A percentile compares a stretch with the other conserved stretches of the same genome.
Conservation (phyloP, 2,797 vertebrate genomes). For the Onychomys torridus region DNA sequence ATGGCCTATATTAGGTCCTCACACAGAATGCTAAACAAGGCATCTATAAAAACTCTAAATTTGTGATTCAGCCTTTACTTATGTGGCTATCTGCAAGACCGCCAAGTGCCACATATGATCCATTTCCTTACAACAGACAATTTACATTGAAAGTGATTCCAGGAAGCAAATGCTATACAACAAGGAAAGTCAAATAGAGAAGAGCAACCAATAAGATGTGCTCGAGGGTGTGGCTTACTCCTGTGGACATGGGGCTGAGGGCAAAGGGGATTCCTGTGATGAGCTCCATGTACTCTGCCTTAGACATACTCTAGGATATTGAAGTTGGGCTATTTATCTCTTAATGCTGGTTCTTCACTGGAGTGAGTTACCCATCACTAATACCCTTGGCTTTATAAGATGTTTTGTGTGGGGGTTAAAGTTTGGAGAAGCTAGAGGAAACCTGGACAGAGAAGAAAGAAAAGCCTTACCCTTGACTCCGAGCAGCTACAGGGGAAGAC, state of each 20-base stretch:
- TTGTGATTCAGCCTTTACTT: neutral
- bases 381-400: neutral
- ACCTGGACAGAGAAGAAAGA: neutral
- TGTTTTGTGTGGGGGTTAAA: neutral
- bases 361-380: neutral
- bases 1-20: neutral
- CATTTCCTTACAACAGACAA: neutral
- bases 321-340: neutral
- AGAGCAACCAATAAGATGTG: neutral
- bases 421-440: conserved; percentile 8
- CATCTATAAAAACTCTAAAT: neutral
- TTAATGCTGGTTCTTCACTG: neutral
- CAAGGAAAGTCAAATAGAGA: neutral
- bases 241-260: neutral
- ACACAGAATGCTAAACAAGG: neutral
- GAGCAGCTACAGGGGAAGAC: neutral
- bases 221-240: neutral
- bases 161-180: conserved; percentile 20
- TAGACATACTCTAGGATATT: neutral
- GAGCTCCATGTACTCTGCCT: neutral
- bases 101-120: neutral
- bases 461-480: neutral
- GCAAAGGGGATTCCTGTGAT: neutral
- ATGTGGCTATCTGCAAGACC: neutral
- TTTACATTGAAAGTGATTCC: conserved; percentile 7